Evolutionary conservation across 2,113 vertebrate species (phyloP).

Genomic region (Ramphastos sulfuratus): DNA sequence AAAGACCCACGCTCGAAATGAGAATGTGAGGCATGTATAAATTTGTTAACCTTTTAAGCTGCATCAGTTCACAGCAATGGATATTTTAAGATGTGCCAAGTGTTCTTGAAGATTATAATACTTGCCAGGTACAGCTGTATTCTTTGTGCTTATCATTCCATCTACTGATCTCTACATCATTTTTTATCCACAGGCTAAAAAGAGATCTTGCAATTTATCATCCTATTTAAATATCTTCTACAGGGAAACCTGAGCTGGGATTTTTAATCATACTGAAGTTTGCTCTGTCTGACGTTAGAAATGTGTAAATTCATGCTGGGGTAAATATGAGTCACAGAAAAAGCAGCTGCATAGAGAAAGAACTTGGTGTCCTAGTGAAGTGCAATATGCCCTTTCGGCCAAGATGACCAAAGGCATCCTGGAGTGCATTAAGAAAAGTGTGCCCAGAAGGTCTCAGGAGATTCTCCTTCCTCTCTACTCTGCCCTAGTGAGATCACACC

Average conservation of each 20-base stretch:
- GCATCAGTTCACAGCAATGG: neutral
- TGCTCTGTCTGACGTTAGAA: neutral
- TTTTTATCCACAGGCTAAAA: neutral
- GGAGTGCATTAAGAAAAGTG: too few relatives aligned
- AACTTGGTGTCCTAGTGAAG: too few relatives aligned
- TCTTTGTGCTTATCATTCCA: slow-evolving; percentile 15
- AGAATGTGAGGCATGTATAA: slow-evolving; percentile 8
- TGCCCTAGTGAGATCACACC: too few relatives aligned
- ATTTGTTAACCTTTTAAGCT: slow-evolving; percentile 49
- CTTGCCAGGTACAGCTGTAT: slow-evolving; percentile 23
- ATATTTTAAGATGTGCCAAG: slow-evolving; percentile 15
- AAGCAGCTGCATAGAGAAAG: neutral
- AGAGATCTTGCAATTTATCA: neutral
- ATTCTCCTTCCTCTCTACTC: too few relatives aligned
- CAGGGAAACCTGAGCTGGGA: neutral
- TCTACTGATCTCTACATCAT: slow-evolving; percentile 30
- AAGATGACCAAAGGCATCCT: too few relatives aligned
- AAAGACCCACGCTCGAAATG: neutral
- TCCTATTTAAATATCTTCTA: neutral
- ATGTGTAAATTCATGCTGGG: neutral
- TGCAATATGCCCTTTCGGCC: too few relatives aligned
- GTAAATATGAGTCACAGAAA: neutral
- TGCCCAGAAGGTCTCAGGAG: too few relatives aligned
- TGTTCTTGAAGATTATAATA: slow-evolving; percentile 18
- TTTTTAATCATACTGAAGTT: neutral